These are phyloP conservation scores for Anguilla rostrata DNA, from an alignment of 2,113 vertebrate species.

Conservation along the genomic window DNA sequence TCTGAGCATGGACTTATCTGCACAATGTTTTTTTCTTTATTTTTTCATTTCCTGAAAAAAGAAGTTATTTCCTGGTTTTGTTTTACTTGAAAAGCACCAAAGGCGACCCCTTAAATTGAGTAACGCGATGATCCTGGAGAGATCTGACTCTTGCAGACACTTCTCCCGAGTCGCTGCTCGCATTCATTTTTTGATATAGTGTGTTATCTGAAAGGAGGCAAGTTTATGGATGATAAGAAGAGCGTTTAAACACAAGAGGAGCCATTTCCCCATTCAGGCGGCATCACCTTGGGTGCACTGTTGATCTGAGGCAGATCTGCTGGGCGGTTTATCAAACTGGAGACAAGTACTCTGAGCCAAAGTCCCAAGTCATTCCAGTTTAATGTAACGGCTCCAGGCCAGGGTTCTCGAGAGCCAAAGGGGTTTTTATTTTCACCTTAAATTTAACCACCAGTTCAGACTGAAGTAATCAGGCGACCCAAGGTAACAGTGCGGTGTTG, in stretches of 20 bases:
- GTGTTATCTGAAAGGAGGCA: neutral
- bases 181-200: neutral
- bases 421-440: too few species aligned
- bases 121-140: neutral
- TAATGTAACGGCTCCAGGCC: too few species aligned
- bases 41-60: neutral
- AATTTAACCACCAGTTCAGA: too few species aligned
- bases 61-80: neutral
- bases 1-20: neutral
- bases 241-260: neutral
- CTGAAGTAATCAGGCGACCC: too few species aligned
- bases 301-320: neutral
- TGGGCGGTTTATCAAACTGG: neutral
- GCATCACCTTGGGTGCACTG: neutral
- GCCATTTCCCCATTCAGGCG: neutral
- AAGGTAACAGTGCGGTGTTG: too few species aligned
- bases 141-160: neutral
- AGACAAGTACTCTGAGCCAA: too few species aligned
- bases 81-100: neutral
- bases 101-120: neutral
- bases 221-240: neutral
- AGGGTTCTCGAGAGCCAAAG: too few species aligned
- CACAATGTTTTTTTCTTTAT: neutral
- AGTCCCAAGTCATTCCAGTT: too few species aligned
- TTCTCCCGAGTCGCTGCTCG: neutral